Evolutionary conservation across 2,113 vertebrate genomes (phyloP).

Genomic region (Lathamus discolor): DNA sequence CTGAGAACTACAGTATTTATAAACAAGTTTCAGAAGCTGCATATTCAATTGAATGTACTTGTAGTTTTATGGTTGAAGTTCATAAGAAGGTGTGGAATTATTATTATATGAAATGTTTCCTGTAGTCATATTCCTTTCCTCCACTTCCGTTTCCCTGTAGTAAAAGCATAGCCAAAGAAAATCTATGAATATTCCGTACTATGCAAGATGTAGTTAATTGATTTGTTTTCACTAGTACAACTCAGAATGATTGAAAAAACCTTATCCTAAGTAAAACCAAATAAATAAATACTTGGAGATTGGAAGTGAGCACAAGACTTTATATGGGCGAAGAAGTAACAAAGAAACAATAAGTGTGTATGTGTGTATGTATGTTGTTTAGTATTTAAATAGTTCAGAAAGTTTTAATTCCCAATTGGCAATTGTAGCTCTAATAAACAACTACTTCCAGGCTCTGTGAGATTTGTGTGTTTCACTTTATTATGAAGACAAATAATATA

Average conservation of each 20-base stretch:
- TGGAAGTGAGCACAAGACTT: background rate
- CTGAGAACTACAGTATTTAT: slow-evolving; percentile 85
- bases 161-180: background rate
- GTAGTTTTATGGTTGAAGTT: slow-evolving; percentile 84
- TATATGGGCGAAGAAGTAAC: background rate
- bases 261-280: background rate
- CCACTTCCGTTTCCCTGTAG: background rate
- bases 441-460: background rate
- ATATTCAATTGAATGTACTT: slow-evolving; percentile 87
- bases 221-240: background rate
- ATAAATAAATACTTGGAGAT: background rate
- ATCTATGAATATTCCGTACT: fast-evolving
- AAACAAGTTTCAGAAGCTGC: slow-evolving; percentile 77
- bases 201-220: background rate
- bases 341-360: background rate
- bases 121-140: background rate
- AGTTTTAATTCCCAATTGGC: background rate
- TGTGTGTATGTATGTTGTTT: background rate
- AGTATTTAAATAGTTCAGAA: background rate
- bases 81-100: slow-evolving; percentile 80
- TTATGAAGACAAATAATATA: background rate
- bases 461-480: background rate
- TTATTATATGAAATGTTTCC: background rate
- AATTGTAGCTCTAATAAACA: background rate
- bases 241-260: background rate